phyloP scores from a whole-genome alignment of 2,888 invertebrate genomes.

The Blastobasis lacticolella region DNA sequence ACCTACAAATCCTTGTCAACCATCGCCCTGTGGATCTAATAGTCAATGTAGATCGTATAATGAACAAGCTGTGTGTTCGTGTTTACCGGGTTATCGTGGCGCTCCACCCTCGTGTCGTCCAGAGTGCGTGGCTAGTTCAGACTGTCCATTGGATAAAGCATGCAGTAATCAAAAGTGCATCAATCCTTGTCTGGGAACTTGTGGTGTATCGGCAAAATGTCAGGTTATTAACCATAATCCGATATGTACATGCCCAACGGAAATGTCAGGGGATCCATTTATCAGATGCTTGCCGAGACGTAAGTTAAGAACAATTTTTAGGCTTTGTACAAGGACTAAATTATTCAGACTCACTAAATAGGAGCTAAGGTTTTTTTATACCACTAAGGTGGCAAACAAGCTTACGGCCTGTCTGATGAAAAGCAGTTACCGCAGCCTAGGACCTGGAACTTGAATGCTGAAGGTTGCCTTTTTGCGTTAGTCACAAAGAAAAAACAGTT shows the following conservation, averaged over 20 bases:
- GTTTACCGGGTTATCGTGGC: constrained; percentile 76
- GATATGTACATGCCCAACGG: constrained; percentile 78
- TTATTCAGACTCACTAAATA: too few relatives aligned
- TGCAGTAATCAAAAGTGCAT: constrained; percentile 82
- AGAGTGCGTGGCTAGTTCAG: constrained; percentile 81
- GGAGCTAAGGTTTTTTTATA: too few relatives aligned
- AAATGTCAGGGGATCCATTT: constrained; percentile 81
- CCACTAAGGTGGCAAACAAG: too few relatives aligned
- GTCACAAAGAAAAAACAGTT: too few relatives aligned
- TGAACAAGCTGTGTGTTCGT: constrained; percentile 80
- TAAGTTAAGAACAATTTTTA: constrained; percentile 35
- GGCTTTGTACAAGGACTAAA: too few relatives aligned
- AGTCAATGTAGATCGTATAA: constrained; percentile 77
- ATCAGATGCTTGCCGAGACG: constrained; percentile 71
- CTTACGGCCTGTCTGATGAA: too few relatives aligned
- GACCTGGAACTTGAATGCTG: too few relatives aligned
- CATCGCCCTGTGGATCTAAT: constrained; percentile 77
- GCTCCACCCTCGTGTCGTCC: constrained; percentile 81
- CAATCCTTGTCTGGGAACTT: constrained; percentile 85
- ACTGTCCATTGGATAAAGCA: constrained; percentile 80
- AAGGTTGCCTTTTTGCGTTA: too few relatives aligned
- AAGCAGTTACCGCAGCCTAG: too few relatives aligned
- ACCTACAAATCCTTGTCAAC: constrained; percentile 74
- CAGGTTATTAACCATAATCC: constrained; percentile 85
- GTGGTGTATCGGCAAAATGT: constrained; percentile 82